These are phyloP conservation scores for Pituophis catenifer DNA, from an alignment of 2,113 vertebrate genomes.

Conservation along the genomic window DNA sequence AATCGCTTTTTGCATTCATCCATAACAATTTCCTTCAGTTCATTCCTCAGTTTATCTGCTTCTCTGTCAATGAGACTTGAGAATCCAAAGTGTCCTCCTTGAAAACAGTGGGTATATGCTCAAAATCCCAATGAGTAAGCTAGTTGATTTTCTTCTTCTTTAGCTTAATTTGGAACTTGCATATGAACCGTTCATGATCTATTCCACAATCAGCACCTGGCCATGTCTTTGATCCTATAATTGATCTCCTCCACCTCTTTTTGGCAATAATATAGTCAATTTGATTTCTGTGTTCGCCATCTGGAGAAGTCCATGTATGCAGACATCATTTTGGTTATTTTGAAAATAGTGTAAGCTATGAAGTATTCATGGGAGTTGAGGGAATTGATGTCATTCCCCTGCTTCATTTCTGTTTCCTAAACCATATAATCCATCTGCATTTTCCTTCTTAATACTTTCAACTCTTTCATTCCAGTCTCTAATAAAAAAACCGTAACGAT, in stretches of 20 bases:
- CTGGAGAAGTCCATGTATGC: not conserved
- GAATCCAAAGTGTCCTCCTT: not conserved
- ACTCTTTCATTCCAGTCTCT: not conserved
- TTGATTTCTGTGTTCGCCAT: not conserved
- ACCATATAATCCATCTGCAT: not conserved
- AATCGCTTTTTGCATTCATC: not conserved
- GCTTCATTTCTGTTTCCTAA: not conserved
- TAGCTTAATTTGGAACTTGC: not conserved
- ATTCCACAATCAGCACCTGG: not conserved
- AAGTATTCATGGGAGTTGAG: not conserved
- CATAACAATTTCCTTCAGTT: not conserved
- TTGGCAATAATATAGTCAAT: not conserved
- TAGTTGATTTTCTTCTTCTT: not conserved
- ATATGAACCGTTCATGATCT: not conserved
- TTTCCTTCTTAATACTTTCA: not conserved
- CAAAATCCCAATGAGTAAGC: not conserved
- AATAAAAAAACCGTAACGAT: not conserved
- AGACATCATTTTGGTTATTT: not conserved
- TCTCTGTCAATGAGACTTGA: not conserved
- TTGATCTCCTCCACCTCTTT: not conserved
- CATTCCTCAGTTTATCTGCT: not conserved
- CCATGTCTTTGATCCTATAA: not conserved
- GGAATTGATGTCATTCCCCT: not conserved
- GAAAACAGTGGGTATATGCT: not conserved
- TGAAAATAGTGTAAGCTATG: not conserved